Evolutionary conservation across 2,797 vertebrate genomes (phyloP).

Genomic region (Cossypha dichroa): DNA sequence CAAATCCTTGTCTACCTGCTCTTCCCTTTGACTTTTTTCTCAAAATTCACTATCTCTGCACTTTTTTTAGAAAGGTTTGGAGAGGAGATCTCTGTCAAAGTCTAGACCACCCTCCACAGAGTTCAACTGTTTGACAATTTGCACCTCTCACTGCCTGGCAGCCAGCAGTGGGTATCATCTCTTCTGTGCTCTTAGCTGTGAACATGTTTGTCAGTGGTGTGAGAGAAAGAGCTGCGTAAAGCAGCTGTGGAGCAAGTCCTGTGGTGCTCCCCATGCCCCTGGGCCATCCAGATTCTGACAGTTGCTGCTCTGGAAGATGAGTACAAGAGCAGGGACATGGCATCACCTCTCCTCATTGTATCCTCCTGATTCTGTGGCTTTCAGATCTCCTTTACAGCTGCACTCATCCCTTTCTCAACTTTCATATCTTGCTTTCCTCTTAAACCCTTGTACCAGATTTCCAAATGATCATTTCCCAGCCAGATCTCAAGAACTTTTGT

Average conservation of each 20-base stretch:
- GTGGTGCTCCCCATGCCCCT: background rate
- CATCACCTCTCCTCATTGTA: background rate
- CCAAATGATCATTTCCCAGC: background rate
- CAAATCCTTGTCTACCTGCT: constrained; percentile 10
- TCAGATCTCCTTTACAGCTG: background rate
- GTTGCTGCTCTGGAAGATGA: background rate
- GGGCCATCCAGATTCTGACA: background rate
- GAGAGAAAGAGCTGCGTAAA: background rate
- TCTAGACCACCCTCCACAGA: background rate
- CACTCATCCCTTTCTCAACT: background rate
- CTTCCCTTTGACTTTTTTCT: background rate
- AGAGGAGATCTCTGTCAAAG: background rate
- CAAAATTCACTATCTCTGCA: background rate
- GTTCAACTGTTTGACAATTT: constrained; percentile 4
- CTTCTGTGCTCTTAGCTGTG: background rate
- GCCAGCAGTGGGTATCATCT: background rate
- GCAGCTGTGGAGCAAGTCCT: background rate
- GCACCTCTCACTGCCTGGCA: background rate
- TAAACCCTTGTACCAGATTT: background rate
- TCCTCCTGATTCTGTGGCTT: background rate
- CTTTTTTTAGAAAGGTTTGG: background rate
- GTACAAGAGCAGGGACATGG: accelerated
- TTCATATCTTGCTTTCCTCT: background rate
- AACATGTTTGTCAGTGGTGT: background rate
- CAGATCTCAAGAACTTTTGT: background rate